A percentile compares a stretch with the other conserved stretches of the same genome.
Evolutionary conservation across 1,140 invertebrate species (phyloP).

Genomic region (Drosophila ercepeae): DNA sequence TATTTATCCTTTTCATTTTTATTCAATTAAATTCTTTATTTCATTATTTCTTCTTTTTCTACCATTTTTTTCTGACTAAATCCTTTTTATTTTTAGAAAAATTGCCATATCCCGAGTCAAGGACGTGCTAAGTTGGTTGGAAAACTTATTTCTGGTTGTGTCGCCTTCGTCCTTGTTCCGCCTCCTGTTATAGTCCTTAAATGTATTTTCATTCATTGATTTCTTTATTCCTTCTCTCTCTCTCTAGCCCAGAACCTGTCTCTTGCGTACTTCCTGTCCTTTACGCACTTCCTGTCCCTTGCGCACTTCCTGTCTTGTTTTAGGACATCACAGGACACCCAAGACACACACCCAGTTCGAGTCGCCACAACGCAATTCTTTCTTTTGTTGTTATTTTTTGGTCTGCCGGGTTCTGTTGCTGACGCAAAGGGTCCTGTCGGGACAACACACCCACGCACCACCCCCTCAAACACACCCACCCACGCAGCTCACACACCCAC

Average conservation of each 20-base stretch:
- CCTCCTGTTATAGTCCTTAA: too few species aligned
- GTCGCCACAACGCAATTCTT: conserved; percentile 48
- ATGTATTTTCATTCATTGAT: conserved; percentile 68
- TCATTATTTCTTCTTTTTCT: conserved; percentile 16
- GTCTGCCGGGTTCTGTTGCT: conserved; percentile 53
- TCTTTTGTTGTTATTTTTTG: conserved; percentile 37
- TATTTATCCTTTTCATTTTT: conserved; percentile 15
- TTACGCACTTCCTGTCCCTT: too few species aligned
- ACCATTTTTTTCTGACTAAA: too few species aligned
- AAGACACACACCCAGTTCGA: conserved; percentile 41
- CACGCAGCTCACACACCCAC: conserved; percentile 64
- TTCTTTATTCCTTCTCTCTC: conserved; percentile 24
- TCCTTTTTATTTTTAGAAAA: background rate
- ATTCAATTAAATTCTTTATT: conserved; percentile 79
- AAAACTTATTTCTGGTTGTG: background rate
- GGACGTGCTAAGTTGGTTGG: conserved; percentile 4
- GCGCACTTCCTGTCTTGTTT: background rate
- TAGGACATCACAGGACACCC: too few species aligned
- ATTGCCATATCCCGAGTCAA: background rate
- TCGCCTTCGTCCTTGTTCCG: too few species aligned
- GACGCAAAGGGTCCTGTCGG: conserved; percentile 75
- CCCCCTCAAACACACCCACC: conserved; percentile 26
- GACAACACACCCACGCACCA: conserved; percentile 20
- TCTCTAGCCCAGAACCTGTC: background rate
- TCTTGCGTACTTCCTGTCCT: too few species aligned